Evolutionary conservation across 2,797 vertebrate species (phyloP).

Genomic region (Sebastes vulpes): DNA sequence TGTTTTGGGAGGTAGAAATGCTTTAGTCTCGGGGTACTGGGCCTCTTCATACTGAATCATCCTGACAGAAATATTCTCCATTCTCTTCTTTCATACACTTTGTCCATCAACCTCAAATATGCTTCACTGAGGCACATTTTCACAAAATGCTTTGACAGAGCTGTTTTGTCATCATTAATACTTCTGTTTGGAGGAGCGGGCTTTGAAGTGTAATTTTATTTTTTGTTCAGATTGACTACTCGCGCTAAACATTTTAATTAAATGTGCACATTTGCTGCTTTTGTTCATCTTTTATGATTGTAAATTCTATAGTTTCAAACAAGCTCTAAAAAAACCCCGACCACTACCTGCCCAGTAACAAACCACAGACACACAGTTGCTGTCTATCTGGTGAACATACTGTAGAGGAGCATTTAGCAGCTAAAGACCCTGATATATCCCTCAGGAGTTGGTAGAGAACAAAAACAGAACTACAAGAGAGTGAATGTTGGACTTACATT

Average conservation of each 20-base stretch:
- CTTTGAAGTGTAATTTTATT: not conserved
- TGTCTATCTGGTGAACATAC: not conserved
- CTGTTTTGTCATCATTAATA: constrained; percentile 13
- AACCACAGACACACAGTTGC: not conserved
- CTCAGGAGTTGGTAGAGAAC: not conserved
- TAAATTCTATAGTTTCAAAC: not conserved
- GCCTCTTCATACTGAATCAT: constrained; percentile 45
- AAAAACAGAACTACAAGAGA: not conserved
- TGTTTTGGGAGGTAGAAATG: constrained; percentile 62
- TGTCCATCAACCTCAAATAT: constrained; percentile 51
- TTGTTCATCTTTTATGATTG: not conserved
- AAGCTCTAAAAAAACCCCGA: not conserved
- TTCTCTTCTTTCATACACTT: constrained; percentile 35
- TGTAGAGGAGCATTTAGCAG: not conserved
- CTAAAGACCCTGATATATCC: not conserved
- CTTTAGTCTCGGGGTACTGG: constrained; percentile 48
- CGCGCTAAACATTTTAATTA: not conserved
- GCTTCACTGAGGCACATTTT: constrained; percentile 4
- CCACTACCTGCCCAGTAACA: not conserved
- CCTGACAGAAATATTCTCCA: constrained; percentile 42
- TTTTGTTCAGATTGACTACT: not conserved
- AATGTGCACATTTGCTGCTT: not conserved
- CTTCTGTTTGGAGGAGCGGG: not conserved
- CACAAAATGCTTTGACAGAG: constrained; percentile 14
- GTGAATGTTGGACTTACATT: not conserved